Evolutionary conservation across 2,888 invertebrate species (phyloP), one percentile per base, ranked within the genome.

Genomic region (Heliconius ismenius): DNA sequence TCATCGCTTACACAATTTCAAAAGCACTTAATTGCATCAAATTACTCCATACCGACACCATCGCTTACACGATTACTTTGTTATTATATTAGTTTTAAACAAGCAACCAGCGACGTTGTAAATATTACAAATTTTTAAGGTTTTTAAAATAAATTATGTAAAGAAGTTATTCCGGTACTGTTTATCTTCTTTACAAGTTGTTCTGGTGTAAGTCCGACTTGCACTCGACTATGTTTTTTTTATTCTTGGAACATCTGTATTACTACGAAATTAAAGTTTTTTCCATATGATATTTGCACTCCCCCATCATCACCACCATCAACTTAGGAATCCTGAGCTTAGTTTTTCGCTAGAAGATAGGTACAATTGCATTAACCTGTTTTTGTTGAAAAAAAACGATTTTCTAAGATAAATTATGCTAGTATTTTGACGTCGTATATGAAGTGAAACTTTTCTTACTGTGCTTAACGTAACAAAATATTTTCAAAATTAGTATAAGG

Each of bases 11-110:
- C 54, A 69, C 28, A 26, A 69, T 54, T 69, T 32, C 54, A 69
- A 49, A 69, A 49, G 54, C 69, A 69, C 69, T 69, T 54, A 69
- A 69, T 69, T n/a, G 69, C 32, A 69, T 69, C 21, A 54, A 69
- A 54, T 69, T 54, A 69, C 54, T 54, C 28, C 54, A 58, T 54
- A 70, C 69, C 54, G 54, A 70, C 69, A 28, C 54, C 32, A 58
- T 54, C 69, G 54, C 13, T 70, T 70, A 70, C 69, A 54, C 28
- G 28, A 28, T 9, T 32, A 70, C 69, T 70, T 58, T n/a, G 54
- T 58, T 70, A 32, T 15, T 70, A 58, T 54, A 54, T 54, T 54
- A 21, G 54, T 54, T 70, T 70, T 32, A 32, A 21, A 65, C 65
- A 39, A 70, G n/a, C 54, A 54, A 4, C 54, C 9, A 11, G 54